Percentiles rank a stretch among this genome's conserved stretches.
Evolutionary conservation across 2,797 vertebrate genomes (phyloP).

Genomic region (Gallinago stenura): DNA sequence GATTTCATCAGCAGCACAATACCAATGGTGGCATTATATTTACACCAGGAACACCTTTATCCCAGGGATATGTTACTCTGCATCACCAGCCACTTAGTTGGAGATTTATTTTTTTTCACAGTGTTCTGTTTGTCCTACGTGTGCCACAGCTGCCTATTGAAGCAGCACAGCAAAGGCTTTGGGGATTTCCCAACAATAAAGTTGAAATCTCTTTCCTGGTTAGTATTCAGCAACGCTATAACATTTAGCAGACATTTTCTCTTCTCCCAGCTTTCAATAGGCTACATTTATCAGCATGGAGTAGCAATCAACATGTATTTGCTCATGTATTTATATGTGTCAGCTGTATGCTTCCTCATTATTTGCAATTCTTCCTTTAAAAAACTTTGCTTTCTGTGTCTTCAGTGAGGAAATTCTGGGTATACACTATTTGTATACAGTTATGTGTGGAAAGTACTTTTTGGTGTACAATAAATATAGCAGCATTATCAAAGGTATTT

Average conservation of each 20-base stretch:
- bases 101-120: background rate
- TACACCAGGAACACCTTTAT: background rate
- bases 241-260: slow-evolving; percentile 57
- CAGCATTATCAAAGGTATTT: background rate
- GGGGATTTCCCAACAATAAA: slow-evolving; percentile 70
- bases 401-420: background rate
- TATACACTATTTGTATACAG: background rate
- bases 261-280: slow-evolving; percentile 49
- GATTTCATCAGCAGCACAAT: background rate
- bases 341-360: slow-evolving; percentile 41
- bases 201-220: slow-evolving; percentile 66
- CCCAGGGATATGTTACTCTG: background rate
- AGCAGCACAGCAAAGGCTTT: slow-evolving; percentile 35
- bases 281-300: slow-evolving; percentile 63
- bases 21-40: background rate
- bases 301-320: slow-evolving; percentile 67
- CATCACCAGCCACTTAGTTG: background rate
- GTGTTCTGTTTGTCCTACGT: slow-evolving; percentile 31
- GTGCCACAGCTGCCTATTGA: slow-evolving; percentile 37
- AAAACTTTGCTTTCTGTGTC: background rate
- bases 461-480: background rate
- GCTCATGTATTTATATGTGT: slow-evolving; percentile 59
- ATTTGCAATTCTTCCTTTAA: slow-evolving; percentile 23
- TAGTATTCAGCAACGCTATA: slow-evolving; percentile 44
- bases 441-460: background rate